Conservation (phyloP, 2,797 vertebrate genomes). For the Natrix natrix region DNA sequence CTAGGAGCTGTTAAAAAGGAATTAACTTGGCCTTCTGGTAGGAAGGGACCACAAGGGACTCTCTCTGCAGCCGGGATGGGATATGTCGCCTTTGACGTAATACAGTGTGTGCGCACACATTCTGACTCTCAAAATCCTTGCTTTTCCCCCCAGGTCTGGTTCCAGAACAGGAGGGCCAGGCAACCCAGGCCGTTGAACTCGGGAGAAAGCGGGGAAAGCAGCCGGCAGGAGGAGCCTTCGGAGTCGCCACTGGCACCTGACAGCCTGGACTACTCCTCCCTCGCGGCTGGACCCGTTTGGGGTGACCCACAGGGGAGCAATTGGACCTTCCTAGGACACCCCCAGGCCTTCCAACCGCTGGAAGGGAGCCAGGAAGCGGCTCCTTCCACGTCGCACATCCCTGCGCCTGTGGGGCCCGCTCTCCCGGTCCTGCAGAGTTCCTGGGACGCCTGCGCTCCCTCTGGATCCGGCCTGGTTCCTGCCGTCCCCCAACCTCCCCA, state of each 20-base stretch:
- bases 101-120: too few species aligned
- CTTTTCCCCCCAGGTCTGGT: not conserved
- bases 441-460: not conserved
- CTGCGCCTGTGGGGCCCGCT: too few species aligned
- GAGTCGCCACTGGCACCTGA: not conserved
- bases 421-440: not conserved
- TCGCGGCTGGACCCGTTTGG: not conserved
- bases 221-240: too few species aligned
- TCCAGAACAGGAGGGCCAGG: not conserved
- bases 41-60: too few species aligned
- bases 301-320: not conserved
- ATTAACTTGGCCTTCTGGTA: too few species aligned
- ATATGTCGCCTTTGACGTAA: too few species aligned
- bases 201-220: not conserved
- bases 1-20: too few species aligned
- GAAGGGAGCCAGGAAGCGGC: not conserved
- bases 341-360: fast-evolving
- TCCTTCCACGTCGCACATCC: not conserved
- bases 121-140: too few species aligned
- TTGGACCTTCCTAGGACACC: not conserved
- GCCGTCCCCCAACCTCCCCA: too few species aligned
- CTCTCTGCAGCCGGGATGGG: too few species aligned
- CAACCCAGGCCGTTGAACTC: not conserved
- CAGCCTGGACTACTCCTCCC: not conserved
- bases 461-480: not conserved